Conservation (phyloP, 2,888 invertebrate species). For the Pseudococcus jackbeardsleyi region DNA sequence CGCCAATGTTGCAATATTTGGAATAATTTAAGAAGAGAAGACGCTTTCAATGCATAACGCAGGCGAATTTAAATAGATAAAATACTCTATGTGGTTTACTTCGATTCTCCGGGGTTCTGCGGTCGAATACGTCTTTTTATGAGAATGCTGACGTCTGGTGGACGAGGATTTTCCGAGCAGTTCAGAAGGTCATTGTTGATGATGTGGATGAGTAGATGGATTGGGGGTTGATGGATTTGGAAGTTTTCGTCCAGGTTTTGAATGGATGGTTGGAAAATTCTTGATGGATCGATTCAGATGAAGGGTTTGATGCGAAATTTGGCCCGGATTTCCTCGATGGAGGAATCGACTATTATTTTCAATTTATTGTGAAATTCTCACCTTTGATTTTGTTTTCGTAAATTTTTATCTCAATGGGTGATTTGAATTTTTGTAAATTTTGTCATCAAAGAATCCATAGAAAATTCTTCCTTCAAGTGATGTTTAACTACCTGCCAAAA, state of each 20-base stretch:
- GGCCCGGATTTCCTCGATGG: neutral
- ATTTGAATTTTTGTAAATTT: too few species aligned
- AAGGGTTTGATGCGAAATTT: neutral
- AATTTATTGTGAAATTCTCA: neutral
- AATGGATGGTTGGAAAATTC: neutral
- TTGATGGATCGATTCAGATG: neutral
- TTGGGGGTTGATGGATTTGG: too few species aligned
- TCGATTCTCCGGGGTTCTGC: neutral
- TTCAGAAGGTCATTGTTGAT: neutral
- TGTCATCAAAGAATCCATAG: too few species aligned
- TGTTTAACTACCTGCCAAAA: too few species aligned
- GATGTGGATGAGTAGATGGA: neutral
- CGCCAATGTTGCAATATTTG: constrained; percentile 54
- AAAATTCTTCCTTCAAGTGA: too few species aligned
- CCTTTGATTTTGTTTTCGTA: neutral
- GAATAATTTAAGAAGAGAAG: constrained; percentile 43
- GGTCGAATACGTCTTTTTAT: neutral
- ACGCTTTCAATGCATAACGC: constrained; percentile 33
- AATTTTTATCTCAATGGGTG: too few species aligned
- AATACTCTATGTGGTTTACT: constrained; percentile 11
- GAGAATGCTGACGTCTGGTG: neutral
- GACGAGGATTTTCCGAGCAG: neutral
- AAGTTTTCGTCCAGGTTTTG: neutral
- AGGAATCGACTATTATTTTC: too few species aligned
- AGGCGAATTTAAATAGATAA: constrained; percentile 54